Conservation (phyloP, 2,888 invertebrate species). For the Polylopha cassiicola region DNA sequence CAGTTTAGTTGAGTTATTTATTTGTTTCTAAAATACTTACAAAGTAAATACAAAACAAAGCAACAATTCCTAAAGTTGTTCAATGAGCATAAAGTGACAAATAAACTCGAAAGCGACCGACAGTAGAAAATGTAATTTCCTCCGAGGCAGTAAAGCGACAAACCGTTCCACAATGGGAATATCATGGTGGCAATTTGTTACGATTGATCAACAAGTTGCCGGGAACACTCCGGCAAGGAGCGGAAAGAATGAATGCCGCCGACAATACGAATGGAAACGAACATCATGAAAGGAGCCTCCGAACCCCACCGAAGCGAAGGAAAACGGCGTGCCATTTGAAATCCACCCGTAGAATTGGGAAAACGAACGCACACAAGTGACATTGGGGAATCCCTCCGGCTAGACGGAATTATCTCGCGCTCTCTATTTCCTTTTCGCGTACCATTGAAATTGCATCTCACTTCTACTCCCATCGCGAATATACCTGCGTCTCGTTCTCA, state of each 20-base stretch:
- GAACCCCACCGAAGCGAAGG: constrained; percentile 7
- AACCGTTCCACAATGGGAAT: constrained; percentile 74
- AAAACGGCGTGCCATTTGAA: constrained; percentile 44
- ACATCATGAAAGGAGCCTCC: constrained; percentile 13
- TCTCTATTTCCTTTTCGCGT: constrained; percentile 76
- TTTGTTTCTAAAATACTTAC: too few species aligned
- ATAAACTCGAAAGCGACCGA: constrained; percentile 63
- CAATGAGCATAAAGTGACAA: constrained; percentile 41
- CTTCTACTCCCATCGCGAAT: constrained; percentile 37
- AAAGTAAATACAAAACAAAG: constrained; percentile 12
- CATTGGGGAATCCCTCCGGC: constrained; percentile 76
- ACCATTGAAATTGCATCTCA: constrained; percentile 70
- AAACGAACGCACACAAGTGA: constrained; percentile 74
- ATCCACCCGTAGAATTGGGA: constrained; percentile 63
- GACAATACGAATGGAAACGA: constrained; percentile 32
- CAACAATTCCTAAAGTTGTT: constrained; percentile 25
- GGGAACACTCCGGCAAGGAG: constrained; percentile 45
- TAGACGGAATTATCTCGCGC: constrained; percentile 75
- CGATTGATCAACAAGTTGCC: constrained; percentile 76
- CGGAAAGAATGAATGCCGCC: constrained; percentile 61
- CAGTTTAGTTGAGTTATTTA: too few species aligned
- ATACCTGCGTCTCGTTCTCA: constrained; percentile 62
- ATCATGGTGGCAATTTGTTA: constrained; percentile 76
- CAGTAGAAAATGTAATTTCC: constrained; percentile 72
- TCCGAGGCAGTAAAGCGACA: constrained; percentile 72